Percentiles rank a stretch among this genome's conserved stretches.
Evolutionary conservation across 2,888 invertebrate genomes (phyloP).

Genomic region (Ctenicera cuprea): DNA sequence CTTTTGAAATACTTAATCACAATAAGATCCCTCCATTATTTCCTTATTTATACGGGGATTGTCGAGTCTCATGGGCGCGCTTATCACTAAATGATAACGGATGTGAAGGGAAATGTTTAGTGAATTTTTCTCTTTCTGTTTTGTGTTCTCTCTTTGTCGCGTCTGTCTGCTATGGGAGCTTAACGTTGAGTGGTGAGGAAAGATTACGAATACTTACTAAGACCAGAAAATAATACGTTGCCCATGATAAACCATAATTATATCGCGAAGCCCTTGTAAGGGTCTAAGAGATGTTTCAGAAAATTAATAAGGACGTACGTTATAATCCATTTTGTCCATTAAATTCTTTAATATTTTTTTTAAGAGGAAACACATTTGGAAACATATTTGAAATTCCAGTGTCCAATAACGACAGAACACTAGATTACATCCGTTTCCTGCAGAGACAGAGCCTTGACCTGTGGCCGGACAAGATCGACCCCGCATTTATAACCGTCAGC

Average conservation of each 20-base stretch:
- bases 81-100: slow-evolving; percentile 43
- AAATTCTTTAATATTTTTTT: too few relatives aligned
- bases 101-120: slow-evolving; percentile 24
- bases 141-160: too few relatives aligned
- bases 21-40: slow-evolving; percentile 41
- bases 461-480: slow-evolving; percentile 47
- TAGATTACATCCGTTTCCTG: slow-evolving; percentile 51
- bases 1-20: slow-evolving; percentile 46
- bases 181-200: too few relatives aligned
- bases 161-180: too few relatives aligned
- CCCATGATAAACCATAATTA: too few relatives aligned
- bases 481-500: slow-evolving; percentile 51
- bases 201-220: too few relatives aligned
- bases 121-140: background rate
- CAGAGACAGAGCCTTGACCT: slow-evolving; percentile 48
- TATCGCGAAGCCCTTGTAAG: too few relatives aligned
- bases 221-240: too few relatives aligned
- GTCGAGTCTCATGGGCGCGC: slow-evolving; percentile 38
- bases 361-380: too few relatives aligned
- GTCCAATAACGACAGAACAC: slow-evolving; percentile 49
- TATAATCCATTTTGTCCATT: too few relatives aligned
- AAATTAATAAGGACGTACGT: too few relatives aligned
- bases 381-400: slow-evolving; percentile 39
- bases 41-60: slow-evolving; percentile 32
- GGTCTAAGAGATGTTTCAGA: too few relatives aligned